phyloP scores from a whole-genome alignment of 2,113 vertebrate species.

The Brienomyrus brachyistius region DNA sequence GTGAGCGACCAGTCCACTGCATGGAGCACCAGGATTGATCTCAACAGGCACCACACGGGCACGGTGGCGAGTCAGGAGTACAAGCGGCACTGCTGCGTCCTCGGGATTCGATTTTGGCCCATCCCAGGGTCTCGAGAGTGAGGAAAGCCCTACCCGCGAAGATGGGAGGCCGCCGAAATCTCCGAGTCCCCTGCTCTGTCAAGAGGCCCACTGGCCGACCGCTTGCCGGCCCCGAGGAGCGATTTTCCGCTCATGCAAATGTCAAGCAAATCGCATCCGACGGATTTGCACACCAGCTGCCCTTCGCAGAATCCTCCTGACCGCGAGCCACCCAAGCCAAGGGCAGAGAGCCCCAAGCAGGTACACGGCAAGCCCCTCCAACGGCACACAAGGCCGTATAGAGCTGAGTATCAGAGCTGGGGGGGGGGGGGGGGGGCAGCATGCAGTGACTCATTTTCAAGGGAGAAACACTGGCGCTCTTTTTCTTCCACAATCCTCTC shows the following conservation, averaged over 20 bases:
- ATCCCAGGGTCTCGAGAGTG: background rate
- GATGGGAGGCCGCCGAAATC: background rate
- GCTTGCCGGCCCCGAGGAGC: background rate
- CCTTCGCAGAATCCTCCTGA: background rate
- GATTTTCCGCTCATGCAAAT: background rate
- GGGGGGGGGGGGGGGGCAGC: background rate
- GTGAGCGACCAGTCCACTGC: background rate
- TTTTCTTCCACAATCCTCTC: background rate
- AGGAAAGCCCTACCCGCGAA: background rate
- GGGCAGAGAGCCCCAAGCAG: background rate
- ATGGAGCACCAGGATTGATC: too few species aligned
- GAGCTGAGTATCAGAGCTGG: too few species aligned
- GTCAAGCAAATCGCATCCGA: conserved; percentile 5
- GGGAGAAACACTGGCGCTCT: background rate
- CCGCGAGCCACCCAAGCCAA: background rate
- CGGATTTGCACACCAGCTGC: background rate
- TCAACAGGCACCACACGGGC: background rate
- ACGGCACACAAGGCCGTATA: background rate
- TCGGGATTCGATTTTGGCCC: background rate
- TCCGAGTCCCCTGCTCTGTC: background rate
- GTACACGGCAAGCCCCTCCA: background rate
- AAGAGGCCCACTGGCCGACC: background rate
- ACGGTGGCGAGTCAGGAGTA: background rate
- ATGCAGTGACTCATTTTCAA: background rate
- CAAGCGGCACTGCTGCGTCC: background rate